Conservation (phyloP, 2,888 invertebrate species). For the Pristionchus japonicus region DNA sequence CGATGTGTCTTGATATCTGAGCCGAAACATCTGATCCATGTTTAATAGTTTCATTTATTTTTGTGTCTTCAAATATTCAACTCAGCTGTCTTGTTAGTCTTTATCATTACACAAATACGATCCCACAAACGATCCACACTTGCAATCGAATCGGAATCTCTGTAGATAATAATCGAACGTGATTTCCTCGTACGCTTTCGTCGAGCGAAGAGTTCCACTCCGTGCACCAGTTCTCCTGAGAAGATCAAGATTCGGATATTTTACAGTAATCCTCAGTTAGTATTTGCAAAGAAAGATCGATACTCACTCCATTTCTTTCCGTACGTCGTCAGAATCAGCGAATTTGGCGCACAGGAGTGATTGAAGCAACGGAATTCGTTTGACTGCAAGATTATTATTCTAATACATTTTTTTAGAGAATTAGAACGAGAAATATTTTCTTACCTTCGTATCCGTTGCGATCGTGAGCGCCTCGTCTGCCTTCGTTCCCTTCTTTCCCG, state of each 20-base stretch:
- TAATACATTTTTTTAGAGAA: background rate
- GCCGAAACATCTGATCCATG: too few relatives aligned
- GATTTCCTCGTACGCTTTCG: background rate
- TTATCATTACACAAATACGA: too few relatives aligned
- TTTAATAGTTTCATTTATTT: too few relatives aligned
- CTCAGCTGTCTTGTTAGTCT: too few relatives aligned
- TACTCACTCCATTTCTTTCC: background rate
- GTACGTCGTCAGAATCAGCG: background rate
- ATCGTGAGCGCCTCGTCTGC: background rate
- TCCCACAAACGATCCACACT: background rate
- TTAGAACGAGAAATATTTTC: background rate
- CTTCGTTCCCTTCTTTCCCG: background rate
- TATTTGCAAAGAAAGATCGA: too few relatives aligned
- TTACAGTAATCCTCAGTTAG: too few relatives aligned
- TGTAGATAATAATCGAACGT: background rate
- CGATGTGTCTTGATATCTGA: too few relatives aligned
- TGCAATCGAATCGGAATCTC: constrained; percentile 1
- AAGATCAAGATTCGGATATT: background rate
- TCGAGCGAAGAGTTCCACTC: background rate
- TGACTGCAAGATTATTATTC: background rate
- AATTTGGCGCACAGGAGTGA: background rate
- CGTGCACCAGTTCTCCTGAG: background rate
- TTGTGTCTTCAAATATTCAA: too few relatives aligned
- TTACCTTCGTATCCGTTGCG: background rate
- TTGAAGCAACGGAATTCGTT: background rate